Base-by-base conservation (phyloP, 2,797 vertebrate genomes). In the Darevskia nairensis region DNA sequence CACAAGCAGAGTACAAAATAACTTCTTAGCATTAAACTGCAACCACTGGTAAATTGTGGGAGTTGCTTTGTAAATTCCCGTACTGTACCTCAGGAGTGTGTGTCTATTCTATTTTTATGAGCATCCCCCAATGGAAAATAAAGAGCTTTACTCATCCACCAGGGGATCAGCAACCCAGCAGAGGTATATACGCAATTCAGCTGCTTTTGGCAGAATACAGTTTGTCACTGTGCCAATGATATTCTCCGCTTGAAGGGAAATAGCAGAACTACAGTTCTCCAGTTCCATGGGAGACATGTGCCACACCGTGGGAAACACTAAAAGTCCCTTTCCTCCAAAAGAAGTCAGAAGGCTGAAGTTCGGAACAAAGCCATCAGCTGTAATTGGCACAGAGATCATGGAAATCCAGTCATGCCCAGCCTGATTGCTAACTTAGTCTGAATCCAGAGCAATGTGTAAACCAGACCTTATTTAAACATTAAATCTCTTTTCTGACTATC, bases 171-270 rank as follows among this genome's bases (percentile, higher is more conserved):
- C 46, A 69, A 83, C 21, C 25, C 74, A 88, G 44, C 32, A 41
- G 81, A 69, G 32, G 61, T n/a, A 82, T 25, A n/a, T 29, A 35
- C 72, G 32, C 32, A 59, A 59, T 78, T 77, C 46, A 83, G 66
- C 4, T 50, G 35, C n/a, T 71, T 82, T 82, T 83, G 74, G 74
- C 44, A 59, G 61, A 77, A 78, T 41, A 39, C 9, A 72, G 86
- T 78, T n/a, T 25, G 64, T 68, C 10, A 41, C 74, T 17, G 25
- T 69, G 80, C 87, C 81, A 78, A 78, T 83, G 64, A 55, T 66
- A 88, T 68, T 83, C 87, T 69, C 27, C 78, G 74, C 81, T 83
- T 69, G 81, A 83, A 44, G 61, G 64, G 64, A 75, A 88, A 32
- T 32, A 59, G 77, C 46, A 83, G 55, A 83, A 64, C 64, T 39